Evolutionary conservation across 2,113 vertebrate genomes (phyloP), one percentile per base, ranked within the genome.

Genomic region (Orycteropus afer): DNA sequence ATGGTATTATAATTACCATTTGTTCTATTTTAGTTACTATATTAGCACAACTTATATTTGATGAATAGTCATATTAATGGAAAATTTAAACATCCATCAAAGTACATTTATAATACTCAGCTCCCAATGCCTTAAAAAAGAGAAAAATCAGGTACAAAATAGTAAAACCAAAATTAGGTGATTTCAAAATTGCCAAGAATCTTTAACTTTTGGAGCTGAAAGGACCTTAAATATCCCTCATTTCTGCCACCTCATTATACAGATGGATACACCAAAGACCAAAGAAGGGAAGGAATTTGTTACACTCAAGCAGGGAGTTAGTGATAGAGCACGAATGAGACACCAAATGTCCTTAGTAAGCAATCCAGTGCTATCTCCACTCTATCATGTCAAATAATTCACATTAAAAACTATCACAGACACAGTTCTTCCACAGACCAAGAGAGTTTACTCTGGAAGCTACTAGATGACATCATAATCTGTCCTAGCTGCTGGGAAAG

Each of bases 41-140:
- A 73, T 86, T 94, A 96, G 76, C 89, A 34, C 32, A 94, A 89
- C 81, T 77, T 95, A 22, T 51, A 65, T 84, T 86, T 94, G 93
- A 95, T 89, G 47, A 91, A 95, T 94, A 94, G 79, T 63, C 80
- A 91, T 93, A 81, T 81, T 85, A 97, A 89, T 96, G 55, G 76
- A 57, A 96, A 93, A 89, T 80, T 86, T 74, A 96, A 95, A 76
- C 23, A 96, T 89, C 61, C 34, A 91, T 94, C 76, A 83, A 8
- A 25, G 63, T 79, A 67, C 67, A 86, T 86, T 91, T 93, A 65
- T 81, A 90, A 79, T n/a, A 90, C 45, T 67, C 51, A 79, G 51
- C 34, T 89, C 57, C 67, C n/a, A 15, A 32, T 87, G 63, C 12
- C 47, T 86, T 86, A 71, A 1, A 83, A 69, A 86, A 91, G 74